Conservation (phyloP, 1,140 invertebrate species). For the Achatina immaculata region DNA sequence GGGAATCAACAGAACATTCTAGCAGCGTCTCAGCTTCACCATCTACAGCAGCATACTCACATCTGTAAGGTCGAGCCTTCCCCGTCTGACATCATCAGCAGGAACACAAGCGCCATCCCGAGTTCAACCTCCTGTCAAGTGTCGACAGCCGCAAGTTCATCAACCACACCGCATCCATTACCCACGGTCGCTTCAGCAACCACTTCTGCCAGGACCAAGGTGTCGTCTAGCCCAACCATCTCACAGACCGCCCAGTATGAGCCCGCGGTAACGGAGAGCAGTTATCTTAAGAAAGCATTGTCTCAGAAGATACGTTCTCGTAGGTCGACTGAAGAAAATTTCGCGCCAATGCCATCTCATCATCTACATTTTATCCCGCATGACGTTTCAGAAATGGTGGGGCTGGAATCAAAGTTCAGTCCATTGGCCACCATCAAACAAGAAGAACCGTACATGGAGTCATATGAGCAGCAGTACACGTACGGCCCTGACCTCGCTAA, state of each 20-base stretch:
- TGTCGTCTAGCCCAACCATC: background rate
- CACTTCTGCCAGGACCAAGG: background rate
- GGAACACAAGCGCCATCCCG: background rate
- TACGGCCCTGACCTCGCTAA: conserved; percentile 6
- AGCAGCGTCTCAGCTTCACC: background rate
- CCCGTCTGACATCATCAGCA: background rate
- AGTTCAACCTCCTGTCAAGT: background rate
- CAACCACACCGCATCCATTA: background rate
- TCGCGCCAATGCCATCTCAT: conserved; percentile 16
- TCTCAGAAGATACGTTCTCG: conserved; percentile 37
- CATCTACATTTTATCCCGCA: conserved; percentile 22
- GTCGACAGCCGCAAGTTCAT: background rate
- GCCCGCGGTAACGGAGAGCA: conserved; percentile 15
- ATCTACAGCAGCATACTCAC: background rate
- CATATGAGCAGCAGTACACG: conserved; percentile 9
- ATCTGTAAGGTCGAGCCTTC: background rate
- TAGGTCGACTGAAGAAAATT: background rate
- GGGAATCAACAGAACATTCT: background rate
- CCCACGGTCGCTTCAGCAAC: background rate
- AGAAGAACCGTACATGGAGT: conserved; percentile 8
- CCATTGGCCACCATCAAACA: conserved; percentile 27
- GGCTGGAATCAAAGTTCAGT: background rate
- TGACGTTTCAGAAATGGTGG: background rate
- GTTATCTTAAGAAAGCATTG: conserved; percentile 20
- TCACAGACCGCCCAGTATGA: background rate